Base-by-base conservation (phyloP, 2,113 vertebrate genomes). In the Todiramphus chloris region DNA sequence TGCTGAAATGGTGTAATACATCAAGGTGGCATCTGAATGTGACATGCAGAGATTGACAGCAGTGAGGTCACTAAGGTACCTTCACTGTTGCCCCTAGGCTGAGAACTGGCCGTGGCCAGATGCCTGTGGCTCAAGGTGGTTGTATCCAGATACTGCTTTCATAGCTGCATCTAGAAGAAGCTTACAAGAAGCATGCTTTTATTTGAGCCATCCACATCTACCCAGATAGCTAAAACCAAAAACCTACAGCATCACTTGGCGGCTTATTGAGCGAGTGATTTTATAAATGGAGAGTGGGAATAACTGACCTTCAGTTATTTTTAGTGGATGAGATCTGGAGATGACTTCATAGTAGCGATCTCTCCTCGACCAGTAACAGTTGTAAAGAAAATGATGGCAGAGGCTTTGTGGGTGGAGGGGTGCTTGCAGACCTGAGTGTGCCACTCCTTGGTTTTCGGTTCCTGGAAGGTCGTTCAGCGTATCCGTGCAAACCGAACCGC, bases 21-120 rank as follows among this genome's bases (percentile, higher is more conserved):
- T 96, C 83, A 86, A 87, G 73, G 72, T 75, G 78, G 55, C 74
- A 63, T 70, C 90, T 92, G 67, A 70, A 18, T 77, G 90, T 83
- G 82, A 78, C 75, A 27, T 63, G 70, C 50, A 31, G 79, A 77
- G 53, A 83, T 56, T 86, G 96, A 72, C 93, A 96, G 92, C 56
- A 55, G 6, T 12, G 82, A 85, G 84, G 77, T 90, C 91, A 79
- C 66, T 31, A 17, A 62, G 64, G 46, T 19, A 53, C 83, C 76
- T 51, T 70, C 59, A 14, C 14, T 53, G 33, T 33, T 75, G 62
- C 69, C 73, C 73, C 56, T 6, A 72, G 64, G 76, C 33, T 60
- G 19, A 5, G 10, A 83, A 13, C 21, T 92, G 76, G 53, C 68
- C 37, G 16, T 83, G 69, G 83, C 72, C 88, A 83, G 39, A 62